phyloP scores from a whole-genome alignment of 2,888 invertebrate genomes.

The Leptinotarsa juncta region DNA sequence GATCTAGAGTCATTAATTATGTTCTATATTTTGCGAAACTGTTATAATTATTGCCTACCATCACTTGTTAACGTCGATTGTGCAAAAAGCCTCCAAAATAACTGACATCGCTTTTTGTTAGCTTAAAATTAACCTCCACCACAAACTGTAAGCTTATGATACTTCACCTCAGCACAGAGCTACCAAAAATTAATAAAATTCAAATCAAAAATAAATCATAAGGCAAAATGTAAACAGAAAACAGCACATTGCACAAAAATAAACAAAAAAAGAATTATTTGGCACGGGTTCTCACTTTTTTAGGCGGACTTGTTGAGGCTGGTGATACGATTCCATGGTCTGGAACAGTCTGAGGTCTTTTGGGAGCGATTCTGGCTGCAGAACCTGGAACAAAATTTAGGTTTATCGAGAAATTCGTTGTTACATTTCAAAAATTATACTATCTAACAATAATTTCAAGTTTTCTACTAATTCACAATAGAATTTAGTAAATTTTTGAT shows the following conservation, averaged over 20 bases:
- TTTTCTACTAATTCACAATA: too few relatives aligned
- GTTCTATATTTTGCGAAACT: too few relatives aligned
- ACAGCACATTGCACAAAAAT: constrained; percentile 63
- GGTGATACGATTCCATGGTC: constrained; percentile 65
- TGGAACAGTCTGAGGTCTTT: constrained; percentile 66
- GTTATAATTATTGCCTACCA: too few relatives aligned
- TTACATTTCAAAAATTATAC: neutral
- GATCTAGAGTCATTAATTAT: too few relatives aligned
- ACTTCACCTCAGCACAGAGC: neutral
- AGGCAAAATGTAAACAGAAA: constrained; percentile 36
- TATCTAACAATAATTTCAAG: neutral
- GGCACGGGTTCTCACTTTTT: constrained; percentile 65
- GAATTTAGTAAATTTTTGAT: too few relatives aligned
- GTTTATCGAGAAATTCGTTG: neutral
- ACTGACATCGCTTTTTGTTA: neutral
- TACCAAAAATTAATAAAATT: neutral
- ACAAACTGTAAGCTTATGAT: neutral
- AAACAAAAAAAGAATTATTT: constrained; percentile 41
- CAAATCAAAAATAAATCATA: neutral
- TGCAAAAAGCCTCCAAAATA: too few relatives aligned
- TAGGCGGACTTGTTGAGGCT: constrained; percentile 64
- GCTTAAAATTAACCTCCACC: neutral
- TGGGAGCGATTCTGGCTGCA: constrained; percentile 67
- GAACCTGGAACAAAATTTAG: constrained; percentile 62
- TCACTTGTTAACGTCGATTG: too few relatives aligned